Evolutionary conservation across 1,140 invertebrate genomes (phyloP), one percentile per base, ranked within the genome.

Genomic region (Drosophila sucinea): DNA sequence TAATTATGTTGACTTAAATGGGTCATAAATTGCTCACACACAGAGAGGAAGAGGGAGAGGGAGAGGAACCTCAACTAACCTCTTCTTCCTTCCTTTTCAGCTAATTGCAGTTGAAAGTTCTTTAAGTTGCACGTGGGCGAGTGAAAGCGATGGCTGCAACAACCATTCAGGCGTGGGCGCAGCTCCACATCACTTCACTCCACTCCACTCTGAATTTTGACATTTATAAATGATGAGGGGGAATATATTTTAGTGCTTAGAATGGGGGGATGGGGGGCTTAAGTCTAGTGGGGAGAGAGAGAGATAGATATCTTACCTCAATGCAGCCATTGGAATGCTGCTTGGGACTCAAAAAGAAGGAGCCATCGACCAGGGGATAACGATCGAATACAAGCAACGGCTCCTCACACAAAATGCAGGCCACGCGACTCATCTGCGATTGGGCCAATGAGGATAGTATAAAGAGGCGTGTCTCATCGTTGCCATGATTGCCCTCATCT

Each of bases 281-380:
- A 17, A 5, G n/a, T 38, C 33, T 35, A 35, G 17, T 35, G 7
- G 4, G 41, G 57, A 40, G 2, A 1, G 32, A 27, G 10, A 35
- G 1, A 1, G 27, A 10, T 6, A 8, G 4, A 11, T 65, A 11
- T 76, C 93, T 94, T 92, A 97, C 96, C 95, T 97, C 96, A 70
- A 97, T 95, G 84, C 96, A 97, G 78, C 94, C 94, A 90, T 95
- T 95, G 81, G 95, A 96, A 92, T 98, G 97, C 91, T 98, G 97
- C 70, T 96, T 94, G 30, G 98, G 98, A 75, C 97, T 98, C 29
- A 99, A 94, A 93, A 99, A 99, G 93, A 99, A 98, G 7, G 98
- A 99, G 44, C 98, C 98, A 92, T 99, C 98, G 40, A 99, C 96
- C 60, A 99, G 93, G 1, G 98, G 98, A 93, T 99, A 99, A 70